Conservation (phyloP, 2,797 vertebrate genomes). For the Lepidocolaptes lacrymiger region DNA sequence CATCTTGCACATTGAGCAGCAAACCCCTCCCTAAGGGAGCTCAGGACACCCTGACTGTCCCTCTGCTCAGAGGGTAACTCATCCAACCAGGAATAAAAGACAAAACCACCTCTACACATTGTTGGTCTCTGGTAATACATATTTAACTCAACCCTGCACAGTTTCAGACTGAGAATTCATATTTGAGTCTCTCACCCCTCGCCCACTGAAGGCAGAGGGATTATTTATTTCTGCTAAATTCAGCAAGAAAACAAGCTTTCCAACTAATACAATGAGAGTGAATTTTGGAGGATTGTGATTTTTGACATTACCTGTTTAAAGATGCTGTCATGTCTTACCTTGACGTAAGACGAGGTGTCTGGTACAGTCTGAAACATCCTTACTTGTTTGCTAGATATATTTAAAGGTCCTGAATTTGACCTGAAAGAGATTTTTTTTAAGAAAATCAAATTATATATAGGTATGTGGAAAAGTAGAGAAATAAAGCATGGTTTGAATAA, state of each 20-base stretch:
- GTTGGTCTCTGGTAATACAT: background rate
- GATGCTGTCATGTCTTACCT: constrained; percentile 91
- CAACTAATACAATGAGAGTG: background rate
- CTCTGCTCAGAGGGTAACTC: background rate
- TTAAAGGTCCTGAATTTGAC: constrained; percentile 59
- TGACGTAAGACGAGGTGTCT: constrained; percentile 96
- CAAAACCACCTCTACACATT: background rate
- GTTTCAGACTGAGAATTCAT: background rate
- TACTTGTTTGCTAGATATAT: constrained; percentile 70
- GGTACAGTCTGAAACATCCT: constrained; percentile 98
- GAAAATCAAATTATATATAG: background rate
- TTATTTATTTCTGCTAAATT: background rate
- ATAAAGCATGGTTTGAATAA: background rate
- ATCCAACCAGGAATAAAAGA: background rate
- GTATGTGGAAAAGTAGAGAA: background rate
- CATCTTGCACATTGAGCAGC: background rate
- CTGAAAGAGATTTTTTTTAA: constrained; percentile 30
- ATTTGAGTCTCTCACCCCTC: background rate
- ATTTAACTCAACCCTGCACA: background rate
- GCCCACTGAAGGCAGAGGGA: background rate
- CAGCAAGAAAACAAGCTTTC: background rate
- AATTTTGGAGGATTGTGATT: constrained; percentile 22
- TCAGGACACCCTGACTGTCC: background rate
- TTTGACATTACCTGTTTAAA: constrained; percentile 85
- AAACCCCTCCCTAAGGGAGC: background rate